Base-by-base conservation (phyloP, 35 echinoderm and acorn worm genomes). In the Apostichopus japonicus region DNA sequence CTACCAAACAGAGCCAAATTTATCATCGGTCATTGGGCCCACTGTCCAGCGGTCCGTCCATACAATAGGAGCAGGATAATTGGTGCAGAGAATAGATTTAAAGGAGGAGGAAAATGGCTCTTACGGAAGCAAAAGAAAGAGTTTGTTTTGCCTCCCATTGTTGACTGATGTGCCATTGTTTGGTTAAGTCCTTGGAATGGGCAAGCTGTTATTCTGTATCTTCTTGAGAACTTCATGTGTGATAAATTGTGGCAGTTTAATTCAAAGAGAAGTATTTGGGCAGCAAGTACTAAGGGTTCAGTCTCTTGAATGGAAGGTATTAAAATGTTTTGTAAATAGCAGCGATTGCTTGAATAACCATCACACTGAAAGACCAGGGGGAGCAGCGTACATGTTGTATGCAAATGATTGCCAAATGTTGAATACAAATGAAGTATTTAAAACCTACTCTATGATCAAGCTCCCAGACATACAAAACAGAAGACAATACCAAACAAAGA, bases 111-210 rank as follows among this genome's bases (percentile, higher is more conserved):
- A 19, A 67, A 67, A 67, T 19, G 19, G 63, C 63, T 67, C 63
- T 67, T 10, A 67, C 63, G 19, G 63, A 19, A 15, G 63, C 33
- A 21, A 55, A 83, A 54, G 79, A 83, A 55, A 53, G 14, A 83
- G 79, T 83, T 83, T 83, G 79, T 83, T 83, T 83, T 83, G 79
- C 79, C 78, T 83, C 17, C 33, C 54, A 21, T 8, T 52, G 54
- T 54, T 83, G 79, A 53, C 63, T 67, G 63, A 67, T 67, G 63
- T 67, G 63, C 63, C 33, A 67, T 67, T 67, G 63, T 67, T 67
- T 67, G 19, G 33, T 67, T 67, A 11, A 11, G 79, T 55, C 79
- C 79, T 83, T 83, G 79, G 79, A 15, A 52, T 19, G 44, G 79
- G 55, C n/a, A n/a, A 54, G 51, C 63, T 67, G 11, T 67, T 67